Base-by-base conservation (phyloP, 2,888 invertebrate genomes). In the Drosophila kanekoi region DNA sequence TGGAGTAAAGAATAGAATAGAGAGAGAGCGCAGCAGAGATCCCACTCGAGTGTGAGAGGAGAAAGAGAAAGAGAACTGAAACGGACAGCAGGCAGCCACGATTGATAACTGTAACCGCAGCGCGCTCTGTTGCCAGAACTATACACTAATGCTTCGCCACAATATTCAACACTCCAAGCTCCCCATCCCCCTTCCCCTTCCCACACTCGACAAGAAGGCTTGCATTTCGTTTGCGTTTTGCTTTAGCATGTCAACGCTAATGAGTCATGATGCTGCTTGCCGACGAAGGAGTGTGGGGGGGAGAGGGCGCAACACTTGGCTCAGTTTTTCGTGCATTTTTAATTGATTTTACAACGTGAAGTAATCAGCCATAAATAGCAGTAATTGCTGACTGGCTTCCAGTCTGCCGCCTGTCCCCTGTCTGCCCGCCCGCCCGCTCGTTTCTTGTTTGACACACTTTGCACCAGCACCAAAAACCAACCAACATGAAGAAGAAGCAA, bases 311-410 rank as follows among this genome's bases (percentile, higher is more conserved):
- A 61, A 52, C 58, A 59, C 63, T 76, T 62, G 53, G 51, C 41
- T 75, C 32, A 57, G 54, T 63, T 80, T 81, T 82, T 74, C 58
- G 86, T 84, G 83, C 63, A 84, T 84, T 84, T 84, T 84, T 86
- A 88, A 88, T 84, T 84, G 89, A 84, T 86, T 84, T 78, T 73
- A 82, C 83, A 83, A 86, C 88, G 79, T 88, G 84, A 85, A 88
- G 84, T 88, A 85, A 85, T 88, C 84, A 80, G 72, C 76, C 84
- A 77, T 77, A 83, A 83, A 85, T 88, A 88, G 87, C 85, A 72
- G 81, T 88, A 85, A 85, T 85, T 85, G 84, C 89, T 57, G 65
- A 53, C 71, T 54, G 69, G 61, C 72, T 72, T 63, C 35, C 57
- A 64, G 33, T 41, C 69, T 56, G 48, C 14, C 64, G 63, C 18